Evolutionary conservation across 2,113 vertebrate genomes (phyloP).

Genomic region (Alaudala cheleensis): DNA sequence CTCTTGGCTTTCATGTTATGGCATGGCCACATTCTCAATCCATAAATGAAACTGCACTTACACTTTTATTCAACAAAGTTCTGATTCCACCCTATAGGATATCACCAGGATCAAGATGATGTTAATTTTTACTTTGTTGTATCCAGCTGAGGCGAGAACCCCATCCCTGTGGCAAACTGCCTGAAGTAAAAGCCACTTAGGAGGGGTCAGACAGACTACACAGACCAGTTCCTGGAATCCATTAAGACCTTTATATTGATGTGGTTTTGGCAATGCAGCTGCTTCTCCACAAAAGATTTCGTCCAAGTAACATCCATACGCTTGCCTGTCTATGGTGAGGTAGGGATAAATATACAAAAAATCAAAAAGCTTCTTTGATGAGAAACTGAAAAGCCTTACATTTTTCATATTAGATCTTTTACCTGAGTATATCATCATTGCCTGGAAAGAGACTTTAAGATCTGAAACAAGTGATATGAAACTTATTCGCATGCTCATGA

Average conservation of each 20-base stretch:
- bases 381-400: neutral
- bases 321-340: neutral
- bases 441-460: neutral
- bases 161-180: neutral
- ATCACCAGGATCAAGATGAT: neutral
- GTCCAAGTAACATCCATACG: neutral
- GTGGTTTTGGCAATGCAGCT: neutral
- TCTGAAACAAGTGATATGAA: neutral
- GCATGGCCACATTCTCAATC: neutral
- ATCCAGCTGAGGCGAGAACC: neutral
- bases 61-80: neutral
- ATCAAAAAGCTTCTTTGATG: neutral
- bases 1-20: neutral
- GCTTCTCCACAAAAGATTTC: neutral
- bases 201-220: neutral
- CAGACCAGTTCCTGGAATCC: neutral
- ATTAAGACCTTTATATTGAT: neutral
- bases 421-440: neutral
- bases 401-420: neutral
- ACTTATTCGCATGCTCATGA: neutral
- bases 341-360: neutral
- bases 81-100: neutral
- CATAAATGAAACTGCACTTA: neutral
- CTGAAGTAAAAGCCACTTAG: neutral
- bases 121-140: neutral